A percentile compares a stretch with the other conserved stretches of the same genome.
Evolutionary conservation across 2,113 vertebrate genomes (phyloP).

Genomic region (Cynoglossus semilaevis): DNA sequence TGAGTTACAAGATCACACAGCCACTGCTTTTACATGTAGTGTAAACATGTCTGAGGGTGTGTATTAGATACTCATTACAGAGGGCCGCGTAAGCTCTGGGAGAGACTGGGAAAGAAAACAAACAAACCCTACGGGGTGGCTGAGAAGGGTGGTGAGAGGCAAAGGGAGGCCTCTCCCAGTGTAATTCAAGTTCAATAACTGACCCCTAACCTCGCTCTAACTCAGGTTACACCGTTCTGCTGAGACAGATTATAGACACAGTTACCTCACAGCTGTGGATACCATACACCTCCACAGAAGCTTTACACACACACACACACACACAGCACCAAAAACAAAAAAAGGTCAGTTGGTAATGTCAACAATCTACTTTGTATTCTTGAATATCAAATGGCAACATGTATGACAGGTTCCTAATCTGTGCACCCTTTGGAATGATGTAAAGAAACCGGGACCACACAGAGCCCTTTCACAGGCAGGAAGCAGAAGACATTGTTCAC

Average conservation of each 20-base stretch:
- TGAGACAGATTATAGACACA: constrained; percentile 67
- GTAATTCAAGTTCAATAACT: constrained; percentile 77
- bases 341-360: constrained; percentile 69
- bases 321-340: constrained; percentile 44
- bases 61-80: constrained; percentile 74
- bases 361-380: constrained; percentile 61
- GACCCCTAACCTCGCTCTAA: constrained; percentile 65
- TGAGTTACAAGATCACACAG: constrained; percentile 65
- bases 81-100: constrained; percentile 65
- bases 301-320: constrained; percentile 25
- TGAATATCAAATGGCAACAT: constrained; percentile 62
- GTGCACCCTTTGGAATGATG: constrained; percentile 56
- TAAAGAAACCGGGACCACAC: constrained; percentile 73
- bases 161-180: constrained; percentile 60
- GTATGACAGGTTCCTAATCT: constrained; percentile 56
- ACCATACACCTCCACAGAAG: constrained; percentile 63
- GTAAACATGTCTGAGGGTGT: constrained; percentile 75
- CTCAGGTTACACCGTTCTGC: constrained; percentile 68
- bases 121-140: constrained; percentile 71
- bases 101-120: constrained; percentile 73
- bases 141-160: constrained; percentile 48
- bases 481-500: constrained; percentile 63
- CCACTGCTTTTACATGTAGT: constrained; percentile 63
- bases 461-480: constrained; percentile 68
- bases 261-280: constrained; percentile 70